Percentiles rank a stretch among this genome's conserved stretches.
phyloP scores from a whole-genome alignment of 2,888 invertebrate genomes.

The Nomada ruficornis region DNA sequence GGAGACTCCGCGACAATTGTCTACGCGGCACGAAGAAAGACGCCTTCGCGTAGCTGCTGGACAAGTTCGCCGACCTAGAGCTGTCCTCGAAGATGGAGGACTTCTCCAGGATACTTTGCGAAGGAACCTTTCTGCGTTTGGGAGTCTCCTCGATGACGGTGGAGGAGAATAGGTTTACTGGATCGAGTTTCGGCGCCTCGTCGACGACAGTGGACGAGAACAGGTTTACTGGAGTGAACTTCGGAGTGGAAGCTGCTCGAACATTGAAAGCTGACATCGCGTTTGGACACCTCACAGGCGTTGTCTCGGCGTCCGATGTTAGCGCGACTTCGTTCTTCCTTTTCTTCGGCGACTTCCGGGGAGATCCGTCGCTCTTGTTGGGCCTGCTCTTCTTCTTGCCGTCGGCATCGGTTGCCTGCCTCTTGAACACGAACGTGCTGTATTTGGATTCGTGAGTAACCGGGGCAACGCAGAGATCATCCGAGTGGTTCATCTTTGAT shows the following conservation, averaged over 20 bases:
- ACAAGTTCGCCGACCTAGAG: background rate
- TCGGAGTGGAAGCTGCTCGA: slow-evolving; percentile 39
- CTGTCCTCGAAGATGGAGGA: slow-evolving; percentile 23
- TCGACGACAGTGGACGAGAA: slow-evolving; percentile 35
- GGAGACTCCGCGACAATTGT: background rate
- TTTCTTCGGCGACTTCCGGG: background rate
- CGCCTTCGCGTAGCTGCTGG: background rate
- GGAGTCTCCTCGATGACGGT: slow-evolving; percentile 25
- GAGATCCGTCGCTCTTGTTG: background rate
- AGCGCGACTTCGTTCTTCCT: background rate
- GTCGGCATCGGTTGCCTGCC: background rate
- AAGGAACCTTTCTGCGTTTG: background rate
- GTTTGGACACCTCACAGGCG: background rate
- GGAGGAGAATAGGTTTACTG: slow-evolving; percentile 20
- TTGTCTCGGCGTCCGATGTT: background rate
- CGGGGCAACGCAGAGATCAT: rapidly evolving
- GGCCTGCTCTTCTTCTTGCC: background rate
- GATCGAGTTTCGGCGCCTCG: background rate
- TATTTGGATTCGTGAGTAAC: background rate
- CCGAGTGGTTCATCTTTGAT: background rate
- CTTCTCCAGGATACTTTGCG: slow-evolving; percentile 9
- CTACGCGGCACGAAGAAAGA: background rate
- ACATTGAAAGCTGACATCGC: slow-evolving; percentile 3
- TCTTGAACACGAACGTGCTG: background rate
- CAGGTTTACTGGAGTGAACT: slow-evolving; percentile 1